phyloP scores from a whole-genome alignment of 1,140 invertebrate species.

The Cheumatopsyche charites region DNA sequence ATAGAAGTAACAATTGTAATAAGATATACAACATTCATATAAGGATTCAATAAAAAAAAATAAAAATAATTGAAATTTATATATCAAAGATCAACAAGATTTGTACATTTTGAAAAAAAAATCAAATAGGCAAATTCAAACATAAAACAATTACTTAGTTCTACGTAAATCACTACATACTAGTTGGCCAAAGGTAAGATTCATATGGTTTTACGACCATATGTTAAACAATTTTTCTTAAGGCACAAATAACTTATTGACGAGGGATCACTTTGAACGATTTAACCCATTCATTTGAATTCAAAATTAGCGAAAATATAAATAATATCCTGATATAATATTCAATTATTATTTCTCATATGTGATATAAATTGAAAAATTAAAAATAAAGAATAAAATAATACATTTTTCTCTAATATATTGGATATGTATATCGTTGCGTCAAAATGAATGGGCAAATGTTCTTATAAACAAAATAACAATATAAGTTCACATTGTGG shows the following conservation, averaged over 20 bases:
- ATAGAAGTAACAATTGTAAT: too few relatives aligned
- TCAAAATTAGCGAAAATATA: background rate
- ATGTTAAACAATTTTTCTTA: background rate
- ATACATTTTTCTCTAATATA: too few relatives aligned
- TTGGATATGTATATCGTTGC: too few relatives aligned
- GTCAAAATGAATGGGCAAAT: too few relatives aligned
- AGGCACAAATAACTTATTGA: conserved; percentile 15
- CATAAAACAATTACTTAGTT: background rate
- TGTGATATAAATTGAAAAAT: too few relatives aligned
- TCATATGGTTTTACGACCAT: background rate
- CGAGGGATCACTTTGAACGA: background rate
- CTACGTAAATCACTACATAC: background rate
- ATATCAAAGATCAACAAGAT: background rate
- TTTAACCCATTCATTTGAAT: background rate
- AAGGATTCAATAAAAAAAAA: too few relatives aligned
- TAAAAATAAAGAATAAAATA: too few relatives aligned
- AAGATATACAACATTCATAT: too few relatives aligned
- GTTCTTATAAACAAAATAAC: too few relatives aligned
- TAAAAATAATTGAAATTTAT: too few relatives aligned
- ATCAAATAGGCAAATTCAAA: background rate
- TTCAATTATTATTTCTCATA: background rate
- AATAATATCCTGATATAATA: background rate
- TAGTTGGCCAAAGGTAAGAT: conserved; percentile 2
- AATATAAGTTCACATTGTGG: too few relatives aligned
- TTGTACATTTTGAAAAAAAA: conserved; percentile 12